Base-by-base conservation (phyloP, 2,797 vertebrate species). In the Chromis chromis region DNA sequence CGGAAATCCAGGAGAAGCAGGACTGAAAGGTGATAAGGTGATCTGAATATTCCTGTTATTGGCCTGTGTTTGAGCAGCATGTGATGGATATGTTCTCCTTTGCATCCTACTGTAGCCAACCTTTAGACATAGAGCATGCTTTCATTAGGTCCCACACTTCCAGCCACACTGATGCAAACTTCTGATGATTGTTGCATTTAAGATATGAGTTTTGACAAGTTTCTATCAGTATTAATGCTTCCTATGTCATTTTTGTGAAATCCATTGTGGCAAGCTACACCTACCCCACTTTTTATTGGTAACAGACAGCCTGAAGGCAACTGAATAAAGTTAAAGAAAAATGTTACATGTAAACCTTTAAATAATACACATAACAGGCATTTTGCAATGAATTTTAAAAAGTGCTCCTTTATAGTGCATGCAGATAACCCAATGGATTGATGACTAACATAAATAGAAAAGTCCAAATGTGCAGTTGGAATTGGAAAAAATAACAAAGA, bases 1-100 rank as follows among this genome's bases (percentile, higher is more conserved):
- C 74, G 98, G 98, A 88, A 98, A 98, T 94, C 84, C 96, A 90
- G 98, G 98, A 96, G 97, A 99, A 91, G 93, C 96, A 94, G 98
- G 98, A 99, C 97, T 99, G 97, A 99, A 99, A 99, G 98, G 98
- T 99, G 98, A 99, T 99, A 98, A 96, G 94, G 95, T 96, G 95
- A 96, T 95, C 97, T 96, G 97, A 98, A 98, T 96, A 96, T 96
- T 98, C 96, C 96, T 96, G 91, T 98, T 97, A 97, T 97, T 97
- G 96, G 94, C 96, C 95, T 95, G 95, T 96, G 95, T 96, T 95
- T 90, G 79, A 86, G 82, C 83, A 90, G 90, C 92, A 94, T 95
- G 92, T 92, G 61, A 91, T 91, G 79, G 77, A 84, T 83, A 76
- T 91, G 56, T 85, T 31, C 42, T 57, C 46, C n/a, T 86, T 76